Evolutionary conservation across 2,797 vertebrate genomes (phyloP), one percentile per base, ranked within the genome.

Genomic region (Paguma larvata): DNA sequence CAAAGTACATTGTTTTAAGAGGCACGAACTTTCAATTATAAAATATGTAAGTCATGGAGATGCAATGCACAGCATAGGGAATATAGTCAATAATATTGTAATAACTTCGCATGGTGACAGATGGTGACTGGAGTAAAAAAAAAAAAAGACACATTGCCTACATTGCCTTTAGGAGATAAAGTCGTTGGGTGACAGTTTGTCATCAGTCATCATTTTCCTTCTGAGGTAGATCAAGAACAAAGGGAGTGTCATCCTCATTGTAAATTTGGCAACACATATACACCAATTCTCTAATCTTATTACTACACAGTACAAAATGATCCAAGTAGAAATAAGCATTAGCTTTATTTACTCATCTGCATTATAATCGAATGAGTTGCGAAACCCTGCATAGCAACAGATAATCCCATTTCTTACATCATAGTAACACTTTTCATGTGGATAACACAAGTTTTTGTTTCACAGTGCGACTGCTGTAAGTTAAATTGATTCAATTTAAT

Each of bases 401-500:
- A 87, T 59, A 87, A 93, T 87, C 72, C 53, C 38, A 89, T 96
- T 92, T 93, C 51, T 89, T 95, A 94, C 10, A 88, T 62, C 23
- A 73, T 18, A 85, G 79, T 51, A 78, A 91, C 21, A 92, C 92
- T 87, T 96, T 87, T 85, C 79, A 85, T 70, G 48, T 46, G 77
- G 5, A 46, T 88, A 89, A 91, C 48, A 95, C 25, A 95, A 77
- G 18, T 51, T 84, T 96, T 72, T 75, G 82, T 75, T 92, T 95
- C 78, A 84, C 53, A 90, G 21, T 38, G 16, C 70, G 92, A 85
- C 27, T 97, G 80, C 92, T 92, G 8, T 94, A 97, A 95, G 93
- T 97, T 96, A 97, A 97, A 97, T 95, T 97, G 97, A 97, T 97
- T 97, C 94, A 96, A 97, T 97, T 97, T 97, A 96, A 97, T 97